Conservation (phyloP, 92 coral and sea anemone genomes). For the Scolanthus callimorphus region DNA sequence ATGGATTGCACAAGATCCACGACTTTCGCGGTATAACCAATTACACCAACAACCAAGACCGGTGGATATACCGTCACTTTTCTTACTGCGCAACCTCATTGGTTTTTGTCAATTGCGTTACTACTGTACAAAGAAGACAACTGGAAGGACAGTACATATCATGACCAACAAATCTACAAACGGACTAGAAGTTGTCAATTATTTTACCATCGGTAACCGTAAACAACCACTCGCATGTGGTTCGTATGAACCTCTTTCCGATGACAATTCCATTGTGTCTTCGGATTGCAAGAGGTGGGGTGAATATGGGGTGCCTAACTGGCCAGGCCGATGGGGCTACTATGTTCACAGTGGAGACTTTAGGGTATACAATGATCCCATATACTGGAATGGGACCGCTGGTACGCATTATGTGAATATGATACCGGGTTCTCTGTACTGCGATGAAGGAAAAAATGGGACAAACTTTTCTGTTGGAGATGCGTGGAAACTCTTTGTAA, state of each 20-base stretch:
- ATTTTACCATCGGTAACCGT: slow-evolving; percentile 38
- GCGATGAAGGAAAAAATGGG: slow-evolving; percentile 27
- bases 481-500: slow-evolving; percentile 58
- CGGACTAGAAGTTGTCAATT: slow-evolving; percentile 51
- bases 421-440: slow-evolving; percentile 21
- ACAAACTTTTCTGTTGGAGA: slow-evolving; percentile 36
- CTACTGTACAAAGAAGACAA: slow-evolving; percentile 58
- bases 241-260: slow-evolving; percentile 63
- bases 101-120: slow-evolving; percentile 71
- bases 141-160: slow-evolving; percentile 71
- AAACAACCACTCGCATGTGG: slow-evolving; percentile 62
- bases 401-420: slow-evolving; percentile 30
- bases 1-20: slow-evolving; percentile 14
- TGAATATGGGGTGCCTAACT: slow-evolving; percentile 9
- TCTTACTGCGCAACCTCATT: slow-evolving; percentile 30
- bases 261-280: slow-evolving; percentile 63
- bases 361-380: slow-evolving; percentile 60
- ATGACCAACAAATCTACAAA: slow-evolving; percentile 40
- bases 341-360: slow-evolving; percentile 12
- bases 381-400: slow-evolving; percentile 29
- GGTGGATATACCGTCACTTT: slow-evolving; percentile 43
- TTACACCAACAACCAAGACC: slow-evolving; percentile 48
- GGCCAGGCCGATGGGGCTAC: slow-evolving; percentile 65
- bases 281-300: slow-evolving; percentile 77
- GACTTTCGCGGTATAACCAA: slow-evolving; percentile 44